Evolutionary conservation across 1,140 invertebrate genomes (phyloP).

Genomic region (Orchesella cincta): DNA sequence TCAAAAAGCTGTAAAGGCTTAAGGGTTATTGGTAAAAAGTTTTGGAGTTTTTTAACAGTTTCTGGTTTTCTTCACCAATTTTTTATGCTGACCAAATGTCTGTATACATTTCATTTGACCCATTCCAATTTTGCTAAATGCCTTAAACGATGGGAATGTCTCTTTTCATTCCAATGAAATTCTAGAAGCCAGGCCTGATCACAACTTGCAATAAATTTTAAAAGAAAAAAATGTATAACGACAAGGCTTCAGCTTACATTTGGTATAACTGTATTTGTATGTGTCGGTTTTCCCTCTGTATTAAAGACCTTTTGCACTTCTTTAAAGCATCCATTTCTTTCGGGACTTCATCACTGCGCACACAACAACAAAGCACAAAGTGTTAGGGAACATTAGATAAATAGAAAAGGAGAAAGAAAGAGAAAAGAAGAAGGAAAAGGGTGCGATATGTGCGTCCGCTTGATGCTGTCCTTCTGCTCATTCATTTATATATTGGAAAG

Average conservation of each 20-base stretch:
- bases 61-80: constrained; percentile 22
- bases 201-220: constrained; percentile 28
- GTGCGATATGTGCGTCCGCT: not conserved
- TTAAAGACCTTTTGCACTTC: not conserved
- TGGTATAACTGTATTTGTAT: constrained; percentile 18
- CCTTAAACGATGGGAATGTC: constrained; percentile 23
- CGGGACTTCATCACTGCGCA: not conserved
- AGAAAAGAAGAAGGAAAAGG: not conserved
- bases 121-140: constrained; percentile 8
- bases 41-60: not conserved
- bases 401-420: not conserved
- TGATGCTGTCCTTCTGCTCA: too few species aligned
- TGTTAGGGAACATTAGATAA: constrained; percentile 15
- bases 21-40: not conserved
- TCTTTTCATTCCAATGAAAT: not conserved
- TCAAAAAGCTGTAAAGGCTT: not conserved
- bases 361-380: not conserved
- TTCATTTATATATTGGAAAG: not conserved
- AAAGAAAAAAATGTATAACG: too few species aligned
- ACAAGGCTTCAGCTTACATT: too few species aligned
- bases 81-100: constrained; percentile 25
- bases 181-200: constrained; percentile 16
- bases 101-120: not conserved
- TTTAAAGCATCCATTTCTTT: too few species aligned
- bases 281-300: not conserved